These are phyloP conservation scores for Boulengeromyrus knoepffleri DNA, from an alignment of 2,113 vertebrate species.

Conservation along the genomic window DNA sequence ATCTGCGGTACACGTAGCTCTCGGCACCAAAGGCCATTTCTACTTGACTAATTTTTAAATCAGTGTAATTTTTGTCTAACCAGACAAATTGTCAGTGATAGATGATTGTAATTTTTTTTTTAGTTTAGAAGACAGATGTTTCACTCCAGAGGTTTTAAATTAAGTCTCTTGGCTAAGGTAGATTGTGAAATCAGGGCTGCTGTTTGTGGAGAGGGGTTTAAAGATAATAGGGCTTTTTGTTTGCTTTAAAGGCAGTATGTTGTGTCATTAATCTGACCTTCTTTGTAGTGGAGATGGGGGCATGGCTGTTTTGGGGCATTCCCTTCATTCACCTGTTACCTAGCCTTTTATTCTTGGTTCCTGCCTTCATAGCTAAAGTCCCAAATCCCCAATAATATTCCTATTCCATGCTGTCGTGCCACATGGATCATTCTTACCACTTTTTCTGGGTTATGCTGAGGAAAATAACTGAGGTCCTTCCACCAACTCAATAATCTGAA, in stretches of 20 bases:
- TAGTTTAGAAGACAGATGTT: neutral
- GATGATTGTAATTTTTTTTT: constrained; percentile 24
- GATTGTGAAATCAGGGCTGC: neutral
- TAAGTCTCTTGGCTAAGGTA: neutral
- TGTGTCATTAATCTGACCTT: neutral
- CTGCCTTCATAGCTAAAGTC: neutral
- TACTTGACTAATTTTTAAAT: neutral
- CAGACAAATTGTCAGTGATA: neutral
- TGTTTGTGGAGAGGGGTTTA: neutral
- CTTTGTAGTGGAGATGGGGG: neutral
- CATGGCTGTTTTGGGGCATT: neutral
- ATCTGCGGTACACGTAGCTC: constrained; percentile 28
- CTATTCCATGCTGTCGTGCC: neutral
- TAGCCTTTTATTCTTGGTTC: neutral
- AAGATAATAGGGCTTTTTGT: neutral
- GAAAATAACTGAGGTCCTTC: neutral
- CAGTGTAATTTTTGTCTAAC: constrained; percentile 15
- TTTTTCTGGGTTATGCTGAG: neutral
- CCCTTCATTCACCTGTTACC: neutral
- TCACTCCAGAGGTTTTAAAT: neutral
- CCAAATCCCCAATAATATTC: neutral
- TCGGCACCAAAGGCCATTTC: constrained; percentile 28
- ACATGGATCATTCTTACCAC: neutral
- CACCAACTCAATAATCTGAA: neutral
- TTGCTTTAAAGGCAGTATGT: neutral